Evolutionary conservation across 2,113 vertebrate genomes (phyloP).

Genomic region (Dipodomys merriami): DNA sequence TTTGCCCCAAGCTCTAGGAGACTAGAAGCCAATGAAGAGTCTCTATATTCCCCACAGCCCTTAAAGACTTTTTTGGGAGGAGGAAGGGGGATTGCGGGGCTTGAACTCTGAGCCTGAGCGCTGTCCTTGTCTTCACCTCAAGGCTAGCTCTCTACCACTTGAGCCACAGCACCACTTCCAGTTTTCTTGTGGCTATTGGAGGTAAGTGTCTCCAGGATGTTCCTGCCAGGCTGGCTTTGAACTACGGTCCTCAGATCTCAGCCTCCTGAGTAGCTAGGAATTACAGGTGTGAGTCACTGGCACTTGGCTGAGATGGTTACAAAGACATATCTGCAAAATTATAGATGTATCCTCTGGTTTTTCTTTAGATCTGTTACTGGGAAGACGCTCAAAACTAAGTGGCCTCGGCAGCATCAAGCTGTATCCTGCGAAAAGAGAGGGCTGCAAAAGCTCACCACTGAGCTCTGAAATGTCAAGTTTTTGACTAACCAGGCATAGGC

Average conservation of each 20-base stretch:
- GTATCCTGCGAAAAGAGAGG: neutral
- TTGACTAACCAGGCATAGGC: neutral
- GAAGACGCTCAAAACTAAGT: neutral
- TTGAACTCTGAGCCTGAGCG: too few species aligned
- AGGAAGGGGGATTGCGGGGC: too few species aligned
- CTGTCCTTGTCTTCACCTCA: neutral
- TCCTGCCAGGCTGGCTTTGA: too few species aligned
- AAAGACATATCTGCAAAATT: neutral
- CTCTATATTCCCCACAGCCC: neutral
- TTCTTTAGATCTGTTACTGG: neutral
- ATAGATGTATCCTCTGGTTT: neutral
- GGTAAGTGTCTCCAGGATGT: too few species aligned
- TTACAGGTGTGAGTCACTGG: too few species aligned
- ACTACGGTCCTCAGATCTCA: too few species aligned
- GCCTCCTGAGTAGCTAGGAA: too few species aligned
- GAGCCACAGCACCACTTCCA: too few species aligned
- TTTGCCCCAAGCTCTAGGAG: neutral
- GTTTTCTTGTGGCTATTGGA: too few species aligned
- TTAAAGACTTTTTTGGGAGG: neutral
- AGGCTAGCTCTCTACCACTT: too few species aligned
- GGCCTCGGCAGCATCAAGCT: neutral
- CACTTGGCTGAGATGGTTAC: neutral
- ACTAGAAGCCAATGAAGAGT: neutral
- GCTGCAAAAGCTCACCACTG: neutral
- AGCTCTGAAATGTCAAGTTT: too few species aligned